Percentiles rank a stretch among this genome's conserved stretches.
Conservation (phyloP, 2,113 vertebrate species). For the Cyprinus carpio region DNA sequence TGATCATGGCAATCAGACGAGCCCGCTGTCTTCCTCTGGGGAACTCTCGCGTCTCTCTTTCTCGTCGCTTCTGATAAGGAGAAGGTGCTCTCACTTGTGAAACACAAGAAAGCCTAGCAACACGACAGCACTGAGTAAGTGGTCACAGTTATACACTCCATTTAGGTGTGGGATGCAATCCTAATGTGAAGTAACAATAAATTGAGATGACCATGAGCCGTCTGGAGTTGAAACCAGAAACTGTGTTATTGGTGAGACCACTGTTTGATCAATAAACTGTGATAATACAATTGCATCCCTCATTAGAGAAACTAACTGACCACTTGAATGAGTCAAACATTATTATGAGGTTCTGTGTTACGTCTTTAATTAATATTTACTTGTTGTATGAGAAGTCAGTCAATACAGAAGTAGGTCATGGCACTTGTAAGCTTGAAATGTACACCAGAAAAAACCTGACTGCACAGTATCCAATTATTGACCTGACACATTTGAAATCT, state of each 20-base stretch:
- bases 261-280: constrained; percentile 34
- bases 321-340: constrained; percentile 44
- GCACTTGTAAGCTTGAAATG: not conserved
- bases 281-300: constrained; percentile 1
- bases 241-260: not conserved
- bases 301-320: constrained; percentile 39
- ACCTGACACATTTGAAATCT: not conserved
- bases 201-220: not conserved
- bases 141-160: constrained; percentile 10
- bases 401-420: constrained; percentile 22
- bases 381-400: constrained; percentile 19
- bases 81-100: constrained; percentile 42
- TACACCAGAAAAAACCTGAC: not conserved
- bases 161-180: not conserved
- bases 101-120: constrained; percentile 42
- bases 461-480: constrained; percentile 2
- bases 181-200: not conserved
- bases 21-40: constrained; percentile 8
- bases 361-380: constrained; percentile 46
- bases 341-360: constrained; percentile 41
- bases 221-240: constrained; percentile 34
- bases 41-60: constrained; percentile 30
- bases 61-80: constrained; percentile 16
- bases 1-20: constrained; percentile 44
- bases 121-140: constrained; percentile 13